Evolutionary conservation across 1,140 invertebrate species (phyloP), one percentile per base, ranked within the genome.

Genomic region (Drosophila chauvacae): DNA sequence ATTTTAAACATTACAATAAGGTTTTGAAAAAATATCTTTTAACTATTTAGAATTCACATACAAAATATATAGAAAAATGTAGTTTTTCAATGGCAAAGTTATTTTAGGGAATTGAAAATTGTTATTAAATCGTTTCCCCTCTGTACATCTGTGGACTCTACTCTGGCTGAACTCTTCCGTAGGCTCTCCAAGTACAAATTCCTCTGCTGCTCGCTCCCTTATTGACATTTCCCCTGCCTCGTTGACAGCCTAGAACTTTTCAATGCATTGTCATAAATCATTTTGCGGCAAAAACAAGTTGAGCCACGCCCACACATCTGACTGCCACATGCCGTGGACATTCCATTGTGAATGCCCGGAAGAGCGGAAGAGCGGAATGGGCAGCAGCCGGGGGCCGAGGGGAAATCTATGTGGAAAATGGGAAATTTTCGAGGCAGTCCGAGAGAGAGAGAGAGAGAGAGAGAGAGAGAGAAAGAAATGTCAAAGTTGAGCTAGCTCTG

Each of bases 211-310:
- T 56, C 16, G 76, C 37, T 72, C 66, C 66, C 66, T 59, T 72
- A 80, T 80, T 80, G 81, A 69, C 66, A 70, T 70, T 62, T 70
- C 39, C 63, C 66, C 37, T 23, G 51, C 41, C 53, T 50, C 28
- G 69, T 71, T 80, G 77, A 80, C 80, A 83, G 80, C 58, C 60
- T 56, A 74, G 72, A 81, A 85, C 66, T 85, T 82, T 82, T 59
- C 71, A 82, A 76, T 74, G 72, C 83, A 81, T 82, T 87, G 83
- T 87, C 84, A 87, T 87, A 87, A 87, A 87, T 87, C 84, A 87
- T 87, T 81, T 82, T 82, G 72, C 80, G 83, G 83, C 70, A 73
- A 72, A 87, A 87, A 82, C 83, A 87, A 86, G 75, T 76, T 71
- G 64, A 47, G 58, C 65, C 80, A 83, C 64, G 75, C 80, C 76